phyloP scores from a whole-genome alignment of 2,888 invertebrate species.

The Apamea epomidion region DNA sequence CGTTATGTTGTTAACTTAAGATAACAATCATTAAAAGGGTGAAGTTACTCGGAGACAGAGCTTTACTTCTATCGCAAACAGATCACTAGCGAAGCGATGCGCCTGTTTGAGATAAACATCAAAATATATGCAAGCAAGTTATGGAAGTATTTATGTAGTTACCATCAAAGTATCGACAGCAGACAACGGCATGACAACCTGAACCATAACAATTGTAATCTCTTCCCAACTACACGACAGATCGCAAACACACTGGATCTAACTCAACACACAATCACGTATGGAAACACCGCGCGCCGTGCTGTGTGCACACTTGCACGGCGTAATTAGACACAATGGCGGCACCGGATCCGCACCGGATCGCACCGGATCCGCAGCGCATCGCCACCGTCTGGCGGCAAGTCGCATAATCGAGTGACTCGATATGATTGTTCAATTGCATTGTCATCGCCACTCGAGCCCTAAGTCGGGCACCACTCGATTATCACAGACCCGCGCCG shows the following conservation, averaged over 20 bases:
- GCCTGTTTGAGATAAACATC: background rate
- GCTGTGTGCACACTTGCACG: background rate
- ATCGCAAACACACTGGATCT: background rate
- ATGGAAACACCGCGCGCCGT: background rate
- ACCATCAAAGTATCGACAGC: no score
- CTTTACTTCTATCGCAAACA: background rate
- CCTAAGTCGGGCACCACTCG: background rate
- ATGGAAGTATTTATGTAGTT: background rate
- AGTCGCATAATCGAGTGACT: slow-evolving; percentile 21
- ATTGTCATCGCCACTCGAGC: slow-evolving; percentile 32
- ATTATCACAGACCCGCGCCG: background rate
- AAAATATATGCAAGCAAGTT: no score
- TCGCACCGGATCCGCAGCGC: background rate
- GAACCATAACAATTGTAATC: background rate
- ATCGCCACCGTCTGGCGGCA: background rate
- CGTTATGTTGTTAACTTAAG: background rate
- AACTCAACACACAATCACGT: slow-evolving; percentile 9
- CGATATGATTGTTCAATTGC: slow-evolving; percentile 41
- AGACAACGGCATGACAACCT: background rate
- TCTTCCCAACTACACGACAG: background rate
- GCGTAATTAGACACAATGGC: slow-evolving; percentile 8
- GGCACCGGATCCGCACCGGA: background rate
- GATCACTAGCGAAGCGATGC: background rate
- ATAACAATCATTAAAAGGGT: background rate
- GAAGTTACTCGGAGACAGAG: no score